Evolutionary conservation across 2,113 vertebrate genomes (phyloP), one percentile per base, ranked within the genome.

Genomic region (Rhinoptilus africanus): DNA sequence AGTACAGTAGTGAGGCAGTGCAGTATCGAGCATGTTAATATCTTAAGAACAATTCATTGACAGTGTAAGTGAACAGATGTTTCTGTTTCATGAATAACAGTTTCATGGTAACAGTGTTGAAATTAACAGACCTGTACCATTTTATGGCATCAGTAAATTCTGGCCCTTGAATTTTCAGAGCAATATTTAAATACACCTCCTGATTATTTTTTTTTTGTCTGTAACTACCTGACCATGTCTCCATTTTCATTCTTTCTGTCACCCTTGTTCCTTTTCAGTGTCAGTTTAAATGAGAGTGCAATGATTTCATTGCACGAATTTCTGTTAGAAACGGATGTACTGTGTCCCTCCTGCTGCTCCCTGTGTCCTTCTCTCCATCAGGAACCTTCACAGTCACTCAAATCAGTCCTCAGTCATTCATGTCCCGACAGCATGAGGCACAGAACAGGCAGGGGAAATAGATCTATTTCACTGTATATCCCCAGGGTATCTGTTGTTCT

Each of bases 281-380:
- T 85, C 57, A 47, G 93, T 96, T 89, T 96, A 83, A 93, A 95
- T 66, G 92, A 96, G 82, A 89, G 56, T 75, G 74, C 93, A 92
- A 91, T 93, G 34, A 94, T 95, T 95, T 97, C 78, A 28, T 80
- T 96, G 68, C 92, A 97, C 41, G 84, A 96, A 16, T 96, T 94
- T 92, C 86, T 97, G 26, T 89, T 97, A 96, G 97, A 97, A 95
- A 93, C 92, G 51, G 94, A 96, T 64, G 59, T 91, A 16, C 63
- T 96, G 57, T 94, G 71, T 94, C 77, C 84, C 74, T 94, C 92
- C 85, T 94, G 85, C 83, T 85, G 74, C 79, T 92, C 74, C 34
- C 47, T 23, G 34, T 95, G 88, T 89, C 85, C 67, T 95, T 95
- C 88, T 74, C 79, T 96, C 73, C 84, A 2, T 72, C 89, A 94